Conservation (phyloP, 2,113 vertebrate species). For the Melierax canorus region DNA sequence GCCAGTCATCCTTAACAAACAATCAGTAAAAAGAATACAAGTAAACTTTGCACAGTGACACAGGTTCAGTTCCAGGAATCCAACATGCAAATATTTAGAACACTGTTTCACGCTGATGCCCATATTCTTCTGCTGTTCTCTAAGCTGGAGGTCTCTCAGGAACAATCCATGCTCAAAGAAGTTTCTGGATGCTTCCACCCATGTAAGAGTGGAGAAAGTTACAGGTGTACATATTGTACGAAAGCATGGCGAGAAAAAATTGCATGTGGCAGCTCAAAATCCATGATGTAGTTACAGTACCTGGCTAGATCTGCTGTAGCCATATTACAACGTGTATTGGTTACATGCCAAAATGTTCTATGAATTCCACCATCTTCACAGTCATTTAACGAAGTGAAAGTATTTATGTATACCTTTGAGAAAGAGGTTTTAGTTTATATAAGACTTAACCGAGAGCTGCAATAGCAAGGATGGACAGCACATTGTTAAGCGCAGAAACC, state of each 20-base stretch:
- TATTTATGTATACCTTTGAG: not conserved
- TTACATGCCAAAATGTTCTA: not conserved
- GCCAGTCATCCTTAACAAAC: not conserved
- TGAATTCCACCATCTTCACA: not conserved
- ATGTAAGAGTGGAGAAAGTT: not conserved
- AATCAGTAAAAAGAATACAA: not conserved
- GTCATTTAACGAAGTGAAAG: not conserved
- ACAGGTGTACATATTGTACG: not conserved
- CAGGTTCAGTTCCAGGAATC: not conserved
- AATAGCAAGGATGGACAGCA: not conserved
- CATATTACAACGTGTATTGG: not conserved
- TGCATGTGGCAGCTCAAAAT: not conserved
- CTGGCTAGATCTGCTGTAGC: not conserved
- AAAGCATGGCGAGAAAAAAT: not conserved
- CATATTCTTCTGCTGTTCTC: not conserved
- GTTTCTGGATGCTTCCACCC: not conserved
- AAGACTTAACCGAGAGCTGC: not conserved
- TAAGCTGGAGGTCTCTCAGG: not conserved
- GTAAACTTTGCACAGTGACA: not conserved
- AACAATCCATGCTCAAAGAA: not conserved
- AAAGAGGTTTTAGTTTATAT: accelerated
- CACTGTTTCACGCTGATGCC: not conserved
- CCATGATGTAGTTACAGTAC: not conserved
- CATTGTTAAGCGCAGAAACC: not conserved
- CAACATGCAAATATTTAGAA: not conserved